Conservation (phyloP, 2,797 vertebrate genomes). For the Mormyrops attenuatus region DNA sequence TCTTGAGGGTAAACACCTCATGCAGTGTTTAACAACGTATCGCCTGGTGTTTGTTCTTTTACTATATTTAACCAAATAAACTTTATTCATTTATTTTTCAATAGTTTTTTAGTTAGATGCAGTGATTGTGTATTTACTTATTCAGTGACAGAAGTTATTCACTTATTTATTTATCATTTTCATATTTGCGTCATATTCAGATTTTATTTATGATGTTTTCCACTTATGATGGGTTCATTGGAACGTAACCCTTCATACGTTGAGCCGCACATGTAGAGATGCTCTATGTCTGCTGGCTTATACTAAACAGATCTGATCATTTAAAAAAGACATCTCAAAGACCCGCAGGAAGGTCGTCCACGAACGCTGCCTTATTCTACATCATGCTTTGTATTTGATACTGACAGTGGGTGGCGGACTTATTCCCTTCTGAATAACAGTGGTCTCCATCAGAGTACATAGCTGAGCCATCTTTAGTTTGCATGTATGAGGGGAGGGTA, state of each 20-base stretch:
- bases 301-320: neutral
- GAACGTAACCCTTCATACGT: neutral
- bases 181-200: neutral
- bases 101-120: neutral
- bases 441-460: neutral
- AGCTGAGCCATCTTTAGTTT: neutral
- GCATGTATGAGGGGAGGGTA: neutral
- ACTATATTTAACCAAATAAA: neutral
- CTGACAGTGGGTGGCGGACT: neutral
- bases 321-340: neutral
- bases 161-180: neutral
- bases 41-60: neutral
- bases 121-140: neutral
- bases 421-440: neutral
- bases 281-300: neutral
- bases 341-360: neutral
- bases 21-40: neutral
- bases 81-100: neutral
- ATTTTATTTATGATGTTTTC: neutral
- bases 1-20: neutral
- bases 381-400: neutral
- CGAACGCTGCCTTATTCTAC: neutral
- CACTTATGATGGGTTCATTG: neutral
- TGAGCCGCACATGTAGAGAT: neutral
- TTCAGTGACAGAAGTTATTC: neutral